Evolutionary conservation across 2,888 invertebrate genomes (phyloP).

Genomic region (Nomada ferruginata): DNA sequence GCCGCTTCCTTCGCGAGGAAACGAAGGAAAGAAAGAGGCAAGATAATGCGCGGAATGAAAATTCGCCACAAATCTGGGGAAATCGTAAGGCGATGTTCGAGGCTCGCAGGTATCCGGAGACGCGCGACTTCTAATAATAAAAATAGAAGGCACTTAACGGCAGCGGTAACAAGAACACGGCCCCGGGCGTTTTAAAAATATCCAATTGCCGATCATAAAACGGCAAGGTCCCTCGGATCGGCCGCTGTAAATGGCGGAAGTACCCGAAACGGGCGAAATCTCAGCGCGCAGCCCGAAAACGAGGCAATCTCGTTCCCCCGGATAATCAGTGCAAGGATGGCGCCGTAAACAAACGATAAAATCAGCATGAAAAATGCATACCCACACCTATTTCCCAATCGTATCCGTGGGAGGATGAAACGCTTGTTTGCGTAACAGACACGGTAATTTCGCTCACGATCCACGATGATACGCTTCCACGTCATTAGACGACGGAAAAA

Average conservation of each 20-base stretch:
- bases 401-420: slow-evolving; percentile 11
- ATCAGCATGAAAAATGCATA: slow-evolving; percentile 55
- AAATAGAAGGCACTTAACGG: too few species aligned
- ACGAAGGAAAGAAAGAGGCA: background rate
- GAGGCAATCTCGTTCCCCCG: slow-evolving; percentile 41
- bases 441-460: slow-evolving; percentile 38
- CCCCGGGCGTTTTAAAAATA: background rate
- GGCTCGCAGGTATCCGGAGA: background rate
- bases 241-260: slow-evolving; percentile 21
- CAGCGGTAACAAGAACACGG: background rate
- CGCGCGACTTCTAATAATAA: background rate
- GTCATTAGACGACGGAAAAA: slow-evolving; percentile 43
- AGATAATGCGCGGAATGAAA: too few species aligned
- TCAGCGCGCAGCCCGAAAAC: background rate
- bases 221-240: background rate
- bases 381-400: slow-evolving; percentile 10
- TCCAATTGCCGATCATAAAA: background rate
- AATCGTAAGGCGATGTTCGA: background rate
- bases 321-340: slow-evolving; percentile 40
- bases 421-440: slow-evolving; percentile 56
- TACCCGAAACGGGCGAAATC: background rate
- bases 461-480: slow-evolving; percentile 42
- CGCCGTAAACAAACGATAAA: slow-evolving; percentile 55
- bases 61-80: background rate
- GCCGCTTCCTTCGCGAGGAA: too few species aligned